Conservation (phyloP, 2,797 vertebrate genomes). For the Tenualosa thibaudeaui region DNA sequence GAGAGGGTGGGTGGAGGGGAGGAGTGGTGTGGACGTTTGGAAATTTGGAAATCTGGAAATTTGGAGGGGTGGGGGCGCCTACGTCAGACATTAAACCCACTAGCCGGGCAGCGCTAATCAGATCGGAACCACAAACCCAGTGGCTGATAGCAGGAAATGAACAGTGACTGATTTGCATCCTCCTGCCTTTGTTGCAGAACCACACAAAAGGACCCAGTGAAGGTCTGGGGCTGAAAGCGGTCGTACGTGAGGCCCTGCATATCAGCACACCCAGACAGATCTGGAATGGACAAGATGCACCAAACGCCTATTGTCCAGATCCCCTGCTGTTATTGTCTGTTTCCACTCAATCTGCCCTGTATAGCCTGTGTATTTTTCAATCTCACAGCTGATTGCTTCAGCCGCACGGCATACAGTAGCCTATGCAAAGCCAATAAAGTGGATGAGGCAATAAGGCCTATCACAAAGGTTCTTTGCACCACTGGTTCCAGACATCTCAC, state of each 20-base stretch:
- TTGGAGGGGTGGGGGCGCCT: background rate
- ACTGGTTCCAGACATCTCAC: background rate
- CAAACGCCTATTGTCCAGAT: background rate
- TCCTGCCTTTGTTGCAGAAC: background rate
- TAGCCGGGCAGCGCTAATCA: background rate
- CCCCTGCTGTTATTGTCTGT: background rate
- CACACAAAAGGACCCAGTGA: background rate
- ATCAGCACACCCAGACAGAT: background rate
- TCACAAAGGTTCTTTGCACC: background rate
- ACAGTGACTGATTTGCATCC: background rate
- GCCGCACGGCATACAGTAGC: background rate
- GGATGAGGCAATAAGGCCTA: background rate
- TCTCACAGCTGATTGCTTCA: background rate
- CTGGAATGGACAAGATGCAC: background rate
- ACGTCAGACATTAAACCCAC: background rate
- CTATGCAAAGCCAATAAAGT: background rate
- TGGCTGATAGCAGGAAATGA: conserved; percentile 13
- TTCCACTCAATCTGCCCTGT: background rate
- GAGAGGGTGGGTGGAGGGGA: too few relatives aligned
- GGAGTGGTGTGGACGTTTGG: background rate
- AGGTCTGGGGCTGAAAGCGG: background rate
- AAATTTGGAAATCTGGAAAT: too few relatives aligned
- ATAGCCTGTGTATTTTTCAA: background rate
- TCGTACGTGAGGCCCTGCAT: background rate
- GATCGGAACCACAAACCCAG: background rate